Evolutionary conservation across 2,797 vertebrate species (phyloP).

Genomic region (Bradypodion pumilum): DNA sequence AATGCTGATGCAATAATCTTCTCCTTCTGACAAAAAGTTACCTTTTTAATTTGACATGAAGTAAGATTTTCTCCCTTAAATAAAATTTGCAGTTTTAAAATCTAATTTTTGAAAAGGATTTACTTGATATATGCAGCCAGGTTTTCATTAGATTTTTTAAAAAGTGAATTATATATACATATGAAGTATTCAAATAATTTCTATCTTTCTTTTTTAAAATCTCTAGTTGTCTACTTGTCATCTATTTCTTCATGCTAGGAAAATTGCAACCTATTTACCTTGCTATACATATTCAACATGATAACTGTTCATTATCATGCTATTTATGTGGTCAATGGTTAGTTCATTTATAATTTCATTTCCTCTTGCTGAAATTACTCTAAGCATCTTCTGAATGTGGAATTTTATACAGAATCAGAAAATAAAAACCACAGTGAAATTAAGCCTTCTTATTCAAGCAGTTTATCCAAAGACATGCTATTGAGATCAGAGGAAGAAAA

Average conservation of each 20-base stretch:
- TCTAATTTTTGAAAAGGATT: constrained; percentile 30
- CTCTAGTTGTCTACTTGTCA: not conserved
- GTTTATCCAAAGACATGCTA: not conserved
- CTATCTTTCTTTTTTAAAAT: not conserved
- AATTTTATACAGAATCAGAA: no score
- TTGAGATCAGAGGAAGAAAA: not conserved
- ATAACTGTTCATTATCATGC: not conserved
- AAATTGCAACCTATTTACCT: not conserved
- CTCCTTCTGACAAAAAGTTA: constrained; percentile 5
- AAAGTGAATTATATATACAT: not conserved
- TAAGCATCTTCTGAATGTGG: no score
- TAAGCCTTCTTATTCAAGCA: not conserved
- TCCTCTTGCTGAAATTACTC: no score
- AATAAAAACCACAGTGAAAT: no score
- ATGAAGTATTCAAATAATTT: not conserved
- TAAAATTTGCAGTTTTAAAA: constrained; percentile 18
- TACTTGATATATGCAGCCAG: constrained; percentile 2
- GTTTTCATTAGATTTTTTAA: constrained; percentile 11
- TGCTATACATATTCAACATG: not conserved
- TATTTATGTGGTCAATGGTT: not conserved
- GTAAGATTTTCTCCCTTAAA: constrained; percentile 1
- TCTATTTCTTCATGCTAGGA: not conserved
- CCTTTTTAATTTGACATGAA: constrained; percentile 29
- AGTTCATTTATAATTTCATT: not conserved
- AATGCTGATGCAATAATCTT: constrained; percentile 29